Base-by-base conservation (phyloP, 2,797 vertebrate species). In the Labeo calbasu region DNA sequence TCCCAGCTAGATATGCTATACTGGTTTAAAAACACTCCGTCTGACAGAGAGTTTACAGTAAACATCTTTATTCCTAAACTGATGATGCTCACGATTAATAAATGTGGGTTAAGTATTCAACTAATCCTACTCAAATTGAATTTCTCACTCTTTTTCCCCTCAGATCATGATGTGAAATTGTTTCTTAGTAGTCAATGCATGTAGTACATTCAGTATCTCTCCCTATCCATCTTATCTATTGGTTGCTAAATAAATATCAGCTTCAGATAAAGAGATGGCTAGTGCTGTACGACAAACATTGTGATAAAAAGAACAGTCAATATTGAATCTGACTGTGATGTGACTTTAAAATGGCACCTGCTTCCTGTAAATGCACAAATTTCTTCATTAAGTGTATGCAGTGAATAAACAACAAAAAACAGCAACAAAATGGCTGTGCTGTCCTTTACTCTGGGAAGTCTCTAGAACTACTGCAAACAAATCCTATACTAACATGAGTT, bases 1-100 rank as follows among this genome's bases (percentile, higher is more conserved):
- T 79, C 75, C 75, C 32, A 14, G 36, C 71, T 63, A 66, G 21
- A 87, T 77, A 87, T 84, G 55, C 50, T 78, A 77, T 73, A 48
- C 25, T 48, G 57, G 78, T 76, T 85, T 69, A 73, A 73, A 82
- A 25, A 43, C 57, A 70, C 7, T 14, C 61, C 14, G 7, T 25
- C 12, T 32, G 71, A 65, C 32, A 61, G 57, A 77, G 63, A 19
- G 40, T 72, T 86, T 86, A 86, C 84, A 65, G 77, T 53, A 59
- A 87, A 21, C 28, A 1, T 68, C 55, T 43, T 82, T 82, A 84
- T 82, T 71, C 61, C 77, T 79, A 71, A 76, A 76, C 69, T 23
- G 13, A 81, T 59, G 12, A 32, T 63, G n/a, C 61, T 32, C 6
- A 8, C 9, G 8, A 23, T 43, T 23, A 51, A 51, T 73, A 17